A percentile compares a stretch with the other conserved stretches of the same genome.
phyloP scores from a whole-genome alignment of 2,888 invertebrate genomes.

The Spicauda simplicius region DNA sequence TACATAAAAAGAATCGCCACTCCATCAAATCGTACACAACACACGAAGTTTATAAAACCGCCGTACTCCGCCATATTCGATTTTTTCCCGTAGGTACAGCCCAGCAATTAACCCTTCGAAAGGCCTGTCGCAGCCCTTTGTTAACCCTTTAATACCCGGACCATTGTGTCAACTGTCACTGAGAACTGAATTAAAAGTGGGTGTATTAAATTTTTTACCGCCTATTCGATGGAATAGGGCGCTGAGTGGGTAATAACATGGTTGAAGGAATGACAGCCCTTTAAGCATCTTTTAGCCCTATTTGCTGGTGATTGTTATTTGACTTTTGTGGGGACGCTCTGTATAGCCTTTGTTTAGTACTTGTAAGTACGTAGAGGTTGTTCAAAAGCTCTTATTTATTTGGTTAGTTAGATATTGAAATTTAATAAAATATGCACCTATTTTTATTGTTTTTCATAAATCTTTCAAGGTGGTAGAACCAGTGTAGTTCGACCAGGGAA shows the following conservation, averaged over 20 bases:
- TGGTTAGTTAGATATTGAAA: too few species aligned
- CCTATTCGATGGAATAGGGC: constrained; percentile 57
- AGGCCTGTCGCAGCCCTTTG: constrained; percentile 73
- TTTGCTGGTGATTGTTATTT: constrained; percentile 50
- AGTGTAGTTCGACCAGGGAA: too few species aligned
- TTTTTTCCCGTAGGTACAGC: constrained; percentile 54
- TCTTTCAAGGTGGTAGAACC: too few species aligned
- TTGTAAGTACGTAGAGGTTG: not conserved
- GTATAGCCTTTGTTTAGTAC: constrained; percentile 19
- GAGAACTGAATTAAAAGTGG: constrained; percentile 76
- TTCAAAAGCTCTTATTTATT: too few species aligned
- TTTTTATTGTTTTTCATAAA: too few species aligned
- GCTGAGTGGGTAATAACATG: constrained; percentile 72
- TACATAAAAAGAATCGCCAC: not conserved
- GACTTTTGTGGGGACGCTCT: constrained; percentile 46
- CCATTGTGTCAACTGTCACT: constrained; percentile 82
- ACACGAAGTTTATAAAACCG: constrained; percentile 30
- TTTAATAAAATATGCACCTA: too few species aligned
- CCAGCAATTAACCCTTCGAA: constrained; percentile 79
- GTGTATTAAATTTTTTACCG: constrained; percentile 68
- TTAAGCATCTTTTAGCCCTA: constrained; percentile 59
- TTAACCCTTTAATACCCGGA: constrained; percentile 72
- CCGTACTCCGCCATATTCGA: constrained; percentile 55
- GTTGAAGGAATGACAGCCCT: constrained; percentile 67
- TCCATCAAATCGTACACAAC: constrained; percentile 12